Base-by-base conservation (phyloP, 2,797 vertebrate genomes). In the Coregonus ussuriensis region DNA sequence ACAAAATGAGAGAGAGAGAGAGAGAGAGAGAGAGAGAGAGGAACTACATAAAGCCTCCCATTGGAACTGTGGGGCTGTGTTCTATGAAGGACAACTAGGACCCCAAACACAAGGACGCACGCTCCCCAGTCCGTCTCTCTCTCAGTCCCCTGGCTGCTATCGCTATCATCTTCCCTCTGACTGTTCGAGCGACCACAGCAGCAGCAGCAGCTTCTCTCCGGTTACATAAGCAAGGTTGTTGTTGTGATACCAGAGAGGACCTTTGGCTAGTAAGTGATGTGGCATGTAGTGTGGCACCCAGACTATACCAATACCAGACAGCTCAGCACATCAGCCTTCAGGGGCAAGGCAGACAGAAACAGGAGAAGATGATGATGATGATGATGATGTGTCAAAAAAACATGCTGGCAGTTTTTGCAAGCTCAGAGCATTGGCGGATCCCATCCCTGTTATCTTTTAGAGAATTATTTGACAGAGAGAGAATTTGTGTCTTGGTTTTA, bases 141-240 rank as follows among this genome's bases (percentile, higher is more conserved):
- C 35, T 15, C 9, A 65, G 25, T 33, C 54, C 56, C 67, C 71
- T 7, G 11, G 25, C n/a, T 18, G 54, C 41, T 62, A 33, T 62
- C 77, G n/a, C 52, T 33, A 29, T 62, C 37, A 18, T 16, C 16
- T 52, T 69, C 71, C 52, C 54, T 80, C 53, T 47, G 9, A 54
- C 67, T 79, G 33, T 37, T 41, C 31, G 14, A 15, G 25, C 81
- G 74, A 79, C 85, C 81, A 74, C 86, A 74, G 75, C 86, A 88
- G 25, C 31, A 33, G 31, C 31, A 33, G 81, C 87, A 90, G 86
- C 83, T 71, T 78, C 85, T 74, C 68, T 79, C 29, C 29, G 41
- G 71, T 93, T 93, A 91, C 87, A 84, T 94, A 93, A 94, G 90
- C 88, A 93, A 91, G 92, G 88, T 83, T 84, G 79, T 90, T 88